Conservation (phyloP, 2,888 invertebrate genomes). For the Archips xylosteana region DNA sequence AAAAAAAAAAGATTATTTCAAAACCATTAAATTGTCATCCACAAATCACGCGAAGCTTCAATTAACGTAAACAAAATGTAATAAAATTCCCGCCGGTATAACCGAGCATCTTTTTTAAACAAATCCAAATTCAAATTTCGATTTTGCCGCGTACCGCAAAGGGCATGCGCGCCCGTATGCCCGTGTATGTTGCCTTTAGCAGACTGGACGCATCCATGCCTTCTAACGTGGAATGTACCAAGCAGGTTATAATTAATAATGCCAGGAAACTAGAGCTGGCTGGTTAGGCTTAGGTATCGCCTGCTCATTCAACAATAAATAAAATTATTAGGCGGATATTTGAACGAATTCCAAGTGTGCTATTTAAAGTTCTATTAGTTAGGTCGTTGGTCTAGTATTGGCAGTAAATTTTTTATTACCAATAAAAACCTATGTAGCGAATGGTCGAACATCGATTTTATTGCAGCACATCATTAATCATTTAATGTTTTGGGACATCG, state of each 20-base stretch:
- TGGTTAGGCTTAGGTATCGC: slow-evolving; percentile 39
- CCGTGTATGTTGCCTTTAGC: slow-evolving; percentile 69
- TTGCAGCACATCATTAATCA: slow-evolving; percentile 70
- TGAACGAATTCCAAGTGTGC: slow-evolving; percentile 13
- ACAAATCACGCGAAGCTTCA: neutral
- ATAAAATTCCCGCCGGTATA: neutral
- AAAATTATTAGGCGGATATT: slow-evolving; percentile 3
- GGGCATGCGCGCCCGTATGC: slow-evolving; percentile 56
- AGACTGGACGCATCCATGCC: slow-evolving; percentile 75
- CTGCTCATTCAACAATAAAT: slow-evolving; percentile 35
- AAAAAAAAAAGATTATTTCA: neutral
- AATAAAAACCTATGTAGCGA: slow-evolving; percentile 59
- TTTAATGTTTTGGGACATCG: slow-evolving; percentile 72
- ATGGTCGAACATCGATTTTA: slow-evolving; percentile 59
- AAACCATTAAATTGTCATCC: neutral
- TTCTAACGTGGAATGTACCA: slow-evolving; percentile 58
- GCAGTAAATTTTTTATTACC: slow-evolving; percentile 51
- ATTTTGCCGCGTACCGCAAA: slow-evolving; percentile 36
- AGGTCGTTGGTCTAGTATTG: slow-evolving; percentile 26
- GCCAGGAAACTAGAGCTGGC: slow-evolving; percentile 48
- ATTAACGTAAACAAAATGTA: neutral
- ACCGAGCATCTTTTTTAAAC: neutral
- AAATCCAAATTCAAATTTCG: slow-evolving; percentile 14
- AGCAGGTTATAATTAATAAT: slow-evolving; percentile 56
- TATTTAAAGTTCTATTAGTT: slow-evolving; percentile 17